Evolutionary conservation across 2,797 vertebrate species (phyloP), one percentile per base, ranked within the genome.

Genomic region (Cheirogaleus major): DNA sequence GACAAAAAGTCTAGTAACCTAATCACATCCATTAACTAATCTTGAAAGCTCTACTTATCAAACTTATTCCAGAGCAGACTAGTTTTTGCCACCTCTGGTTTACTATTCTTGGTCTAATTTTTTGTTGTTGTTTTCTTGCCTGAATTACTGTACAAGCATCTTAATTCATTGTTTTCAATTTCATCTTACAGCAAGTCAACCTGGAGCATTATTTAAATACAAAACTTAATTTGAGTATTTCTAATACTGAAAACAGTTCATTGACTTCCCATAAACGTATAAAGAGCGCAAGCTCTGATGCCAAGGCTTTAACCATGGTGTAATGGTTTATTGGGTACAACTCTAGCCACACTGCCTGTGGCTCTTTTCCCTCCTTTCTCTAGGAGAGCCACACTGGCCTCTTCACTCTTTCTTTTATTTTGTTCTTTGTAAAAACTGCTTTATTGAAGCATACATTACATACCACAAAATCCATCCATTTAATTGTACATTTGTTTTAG

Each of bases 321-420:
- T 7, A 5, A 18, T 30, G 17, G 23, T 8, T 0, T 45, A 11
- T 23, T 32, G 15, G 0, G 63, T 25, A 2, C 0, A n/a, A 20
- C 27, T 10, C 5, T 45, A 3, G 80, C 8, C 12, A 1, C 15
- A 72, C 9, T 6, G 6, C 1, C 3, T 30, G 11, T 4, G 27
- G 1, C 17, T 61, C 82, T 48, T 55, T 91, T 76, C 7, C 5
- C 13, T 8, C 4, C 59, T 82, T n/a, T 73, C 20, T 57, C 38
- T 52, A 25, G 59, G 27, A n/a, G 14, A 91, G 30, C 35, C 35
- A 18, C 8, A 63, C 2, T 6, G 12, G 8, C 17, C 3, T 79
- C 23, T 35, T 75, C 45, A 22, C 18, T 75, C 10, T 69, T 70
- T 69, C 59, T 81, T 83, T 81, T 50, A 17, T 59, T 89, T 50